Conservation (phyloP, 2,797 vertebrate species). For the Heterohyrax brucei region DNA sequence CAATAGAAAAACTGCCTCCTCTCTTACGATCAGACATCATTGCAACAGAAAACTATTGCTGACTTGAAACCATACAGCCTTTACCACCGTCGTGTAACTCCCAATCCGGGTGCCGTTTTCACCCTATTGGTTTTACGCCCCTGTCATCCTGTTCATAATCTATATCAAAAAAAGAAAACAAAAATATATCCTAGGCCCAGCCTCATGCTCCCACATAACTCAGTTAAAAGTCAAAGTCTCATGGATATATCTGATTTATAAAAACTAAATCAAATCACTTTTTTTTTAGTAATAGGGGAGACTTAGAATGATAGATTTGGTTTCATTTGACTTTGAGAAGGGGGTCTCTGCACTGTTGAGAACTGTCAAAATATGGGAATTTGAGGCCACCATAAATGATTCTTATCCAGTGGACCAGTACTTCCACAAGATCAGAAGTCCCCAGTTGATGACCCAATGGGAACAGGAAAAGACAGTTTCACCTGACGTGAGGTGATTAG, state of each 20-base stretch:
- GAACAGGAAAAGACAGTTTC: not conserved
- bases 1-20: not conserved
- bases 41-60: not conserved
- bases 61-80: not conserved
- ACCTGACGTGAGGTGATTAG: not conserved
- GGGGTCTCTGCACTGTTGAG: not conserved
- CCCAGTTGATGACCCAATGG: not conserved
- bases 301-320: not conserved
- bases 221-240: not conserved
- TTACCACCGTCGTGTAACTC: not conserved
- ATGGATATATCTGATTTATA: not conserved
- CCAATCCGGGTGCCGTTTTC: not conserved
- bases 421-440: not conserved
- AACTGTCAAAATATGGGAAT: not conserved
- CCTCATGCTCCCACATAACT: not conserved
- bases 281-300: not conserved
- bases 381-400: not conserved
- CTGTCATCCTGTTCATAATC: not conserved
- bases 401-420: not conserved
- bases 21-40: not conserved
- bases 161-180: rapidly evolving
- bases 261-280: not conserved
- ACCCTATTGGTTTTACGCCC: not conserved
- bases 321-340: not conserved
- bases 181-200: not conserved